Evolutionary conservation across 2,113 vertebrate genomes (phyloP), one percentile per base, ranked within the genome.

Genomic region (Stegastes partitus): DNA sequence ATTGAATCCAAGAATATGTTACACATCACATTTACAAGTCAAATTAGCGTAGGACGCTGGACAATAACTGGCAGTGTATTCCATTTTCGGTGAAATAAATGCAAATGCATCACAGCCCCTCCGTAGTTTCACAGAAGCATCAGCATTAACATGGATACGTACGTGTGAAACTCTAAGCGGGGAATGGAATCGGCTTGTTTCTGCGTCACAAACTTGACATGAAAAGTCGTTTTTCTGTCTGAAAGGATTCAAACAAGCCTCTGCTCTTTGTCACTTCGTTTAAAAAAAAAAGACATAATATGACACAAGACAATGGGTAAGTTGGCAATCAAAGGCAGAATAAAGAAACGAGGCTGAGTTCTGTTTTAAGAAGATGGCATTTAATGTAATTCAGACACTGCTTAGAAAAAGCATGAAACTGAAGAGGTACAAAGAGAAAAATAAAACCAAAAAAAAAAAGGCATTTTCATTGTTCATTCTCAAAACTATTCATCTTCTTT

Each of bases 1-100:
- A 42, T 15, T 42, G 14, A 15, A 42, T 42, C 3, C 14, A 15
- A 14, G 12, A 12, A 42, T 12, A 42, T 42, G 6, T 50, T n/a
- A 18, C 9, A 64, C 47, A 53, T 68, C 42, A 84, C 50, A 95
- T 95, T 95, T 95, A 77, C 87, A 63, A 94, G 92, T 90, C 93
- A 95, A 95, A 95, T 95, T 7, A 59, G 62, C 28, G 1, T 10
- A 49, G 22, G 47, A n/a, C 31, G n/a, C 15, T 12, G 16, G 51
- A 82, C 76, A 93, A 87, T 69, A 90, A 62, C 25, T n/a, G 47
- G 16, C 28, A 23, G 67, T 79, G 72, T 89, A 9, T 51, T 77
- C 61, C 44, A 69, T 50, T 23, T 47, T 73, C 42, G 77, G 79
- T 71, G 69, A 83, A 84, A 87, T 64, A 83, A 69, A 95, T 94